phyloP scores from a whole-genome alignment of 2,113 vertebrate genomes.

The Neogale vison region DNA sequence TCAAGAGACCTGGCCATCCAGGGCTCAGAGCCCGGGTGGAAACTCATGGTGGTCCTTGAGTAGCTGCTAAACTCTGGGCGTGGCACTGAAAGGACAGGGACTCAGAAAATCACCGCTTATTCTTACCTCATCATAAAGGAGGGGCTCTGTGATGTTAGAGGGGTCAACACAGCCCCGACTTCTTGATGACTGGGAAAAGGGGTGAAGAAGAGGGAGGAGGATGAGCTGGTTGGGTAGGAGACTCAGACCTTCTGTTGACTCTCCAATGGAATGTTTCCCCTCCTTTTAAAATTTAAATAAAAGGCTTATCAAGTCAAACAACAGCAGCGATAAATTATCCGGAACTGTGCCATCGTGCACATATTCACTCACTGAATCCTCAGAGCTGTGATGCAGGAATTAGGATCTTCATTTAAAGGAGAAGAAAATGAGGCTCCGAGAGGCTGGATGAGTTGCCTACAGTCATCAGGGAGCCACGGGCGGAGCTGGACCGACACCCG shows the following conservation, averaged over 20 bases:
- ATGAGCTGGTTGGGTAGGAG: neutral
- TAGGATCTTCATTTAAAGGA: neutral
- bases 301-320: neutral
- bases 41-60: neutral
- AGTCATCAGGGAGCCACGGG: neutral
- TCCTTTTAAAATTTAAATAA: slow-evolving; percentile 10
- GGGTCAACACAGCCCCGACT: neutral
- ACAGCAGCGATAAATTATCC: neutral
- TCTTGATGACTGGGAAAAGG: neutral
- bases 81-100: fast-evolving
- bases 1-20: neutral
- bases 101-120: neutral
- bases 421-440: neutral
- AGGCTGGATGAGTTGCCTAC: neutral
- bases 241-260: neutral
- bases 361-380: neutral
- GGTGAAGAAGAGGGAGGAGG: neutral
- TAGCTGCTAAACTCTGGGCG: neutral
- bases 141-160: neutral
- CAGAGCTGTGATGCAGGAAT: neutral
- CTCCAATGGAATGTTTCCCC: neutral
- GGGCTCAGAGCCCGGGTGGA: too few relatives aligned
- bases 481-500: neutral
- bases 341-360: neutral
- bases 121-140: neutral